Conservation (phyloP, 2,113 vertebrate genomes). For the Lasiurus cinereus region DNA sequence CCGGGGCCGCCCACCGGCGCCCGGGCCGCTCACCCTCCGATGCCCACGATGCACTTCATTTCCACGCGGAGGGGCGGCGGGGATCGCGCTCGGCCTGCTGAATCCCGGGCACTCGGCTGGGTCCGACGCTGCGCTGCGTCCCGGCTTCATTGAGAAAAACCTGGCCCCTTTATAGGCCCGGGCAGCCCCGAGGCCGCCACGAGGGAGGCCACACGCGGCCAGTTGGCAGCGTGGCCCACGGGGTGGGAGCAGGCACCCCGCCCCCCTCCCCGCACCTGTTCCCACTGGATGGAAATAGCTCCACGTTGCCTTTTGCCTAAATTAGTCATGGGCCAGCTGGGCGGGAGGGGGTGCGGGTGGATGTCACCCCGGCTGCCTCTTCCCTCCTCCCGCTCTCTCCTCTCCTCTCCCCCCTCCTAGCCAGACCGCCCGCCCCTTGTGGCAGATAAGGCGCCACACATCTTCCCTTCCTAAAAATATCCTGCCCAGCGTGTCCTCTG, state of each 20-base stretch:
- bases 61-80: not conserved
- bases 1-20: not conserved
- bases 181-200: conserved; percentile 39
- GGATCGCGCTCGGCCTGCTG: not conserved
- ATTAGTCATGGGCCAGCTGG: conserved; percentile 82
- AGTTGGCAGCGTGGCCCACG: not conserved
- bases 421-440: not conserved
- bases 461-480: conserved; percentile 72
- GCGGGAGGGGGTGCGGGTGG: conserved; percentile 47
- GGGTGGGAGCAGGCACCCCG: not conserved
- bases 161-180: conserved; percentile 75
- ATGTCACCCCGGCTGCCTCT: conserved; percentile 74
- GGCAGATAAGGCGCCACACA: not conserved
- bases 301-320: conserved; percentile 85
- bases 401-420: not conserved
- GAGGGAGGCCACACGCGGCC: conserved; percentile 64
- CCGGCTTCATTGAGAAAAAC: conserved; percentile 91
- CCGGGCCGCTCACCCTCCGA: conserved; percentile 94
- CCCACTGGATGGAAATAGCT: conserved; percentile 78
- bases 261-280: conserved; percentile 82
- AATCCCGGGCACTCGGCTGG: not conserved
- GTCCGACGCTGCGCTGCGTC: not conserved
- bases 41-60: conserved; percentile 95
- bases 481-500: not conserved
- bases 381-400: too few relatives aligned